phyloP scores from a whole-genome alignment of 2,113 vertebrate genomes.

The Syrmaticus mikado region DNA sequence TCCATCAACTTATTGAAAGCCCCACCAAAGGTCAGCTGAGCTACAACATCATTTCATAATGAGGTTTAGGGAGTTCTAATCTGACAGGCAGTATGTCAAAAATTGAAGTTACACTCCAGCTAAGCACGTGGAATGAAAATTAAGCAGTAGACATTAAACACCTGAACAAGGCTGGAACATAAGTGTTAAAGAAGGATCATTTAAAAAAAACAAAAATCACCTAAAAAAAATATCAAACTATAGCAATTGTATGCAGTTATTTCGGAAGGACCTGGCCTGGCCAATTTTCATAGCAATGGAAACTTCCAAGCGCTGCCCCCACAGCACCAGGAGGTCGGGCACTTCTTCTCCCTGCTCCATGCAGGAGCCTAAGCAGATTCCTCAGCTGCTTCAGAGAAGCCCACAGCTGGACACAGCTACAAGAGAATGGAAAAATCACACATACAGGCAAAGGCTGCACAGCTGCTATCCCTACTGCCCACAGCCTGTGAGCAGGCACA shows the following conservation, averaged over 20 bases:
- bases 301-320: neutral
- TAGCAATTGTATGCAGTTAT: neutral
- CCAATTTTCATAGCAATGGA: neutral
- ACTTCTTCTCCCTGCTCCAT: neutral
- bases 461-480: neutral
- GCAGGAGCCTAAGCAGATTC: neutral
- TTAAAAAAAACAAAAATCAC: neutral
- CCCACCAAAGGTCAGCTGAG: neutral
- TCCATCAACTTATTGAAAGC: neutral
- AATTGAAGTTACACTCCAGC: neutral
- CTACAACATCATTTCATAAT: neutral
- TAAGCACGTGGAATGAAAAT: rapidly evolving
- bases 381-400: neutral
- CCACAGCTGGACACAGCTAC: neutral
- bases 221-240: neutral
- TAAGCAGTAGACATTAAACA: neutral
- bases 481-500: rapidly evolving
- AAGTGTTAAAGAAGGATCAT: neutral
- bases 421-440: neutral
- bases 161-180: no score
- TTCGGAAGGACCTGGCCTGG: neutral
- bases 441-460: neutral
- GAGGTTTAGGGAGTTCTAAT: neutral
- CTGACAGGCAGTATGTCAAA: neutral
- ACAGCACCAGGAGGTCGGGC: neutral